phyloP scores from a whole-genome alignment of 2,797 vertebrate species.

The Sebastes cheni region DNA sequence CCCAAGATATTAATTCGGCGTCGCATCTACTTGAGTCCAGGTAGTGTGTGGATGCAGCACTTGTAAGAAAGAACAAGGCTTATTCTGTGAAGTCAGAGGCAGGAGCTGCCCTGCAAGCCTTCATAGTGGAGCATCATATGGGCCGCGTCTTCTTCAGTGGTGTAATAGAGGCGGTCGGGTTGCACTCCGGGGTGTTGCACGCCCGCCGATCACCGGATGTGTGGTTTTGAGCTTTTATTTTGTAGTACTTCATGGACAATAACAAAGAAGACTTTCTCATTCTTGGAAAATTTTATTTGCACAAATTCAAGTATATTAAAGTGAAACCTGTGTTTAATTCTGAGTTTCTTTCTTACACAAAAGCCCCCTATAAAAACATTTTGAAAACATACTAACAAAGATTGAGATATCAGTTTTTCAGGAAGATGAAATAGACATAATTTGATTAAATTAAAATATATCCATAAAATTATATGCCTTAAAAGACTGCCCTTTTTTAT shows the following conservation, averaged over 20 bases:
- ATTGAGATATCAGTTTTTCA: too few species aligned
- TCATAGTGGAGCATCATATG: slow-evolving; percentile 68
- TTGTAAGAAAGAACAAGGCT: slow-evolving; percentile 56
- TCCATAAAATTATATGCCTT: too few species aligned
- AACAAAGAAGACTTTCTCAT: too few species aligned
- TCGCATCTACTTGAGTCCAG: slow-evolving; percentile 79
- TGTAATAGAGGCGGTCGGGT: not conserved
- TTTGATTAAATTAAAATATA: too few species aligned
- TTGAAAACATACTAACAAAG: too few species aligned
- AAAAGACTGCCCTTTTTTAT: too few species aligned
- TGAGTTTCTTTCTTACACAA: too few species aligned
- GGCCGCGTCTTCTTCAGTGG: slow-evolving; percentile 38
- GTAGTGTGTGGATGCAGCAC: slow-evolving; percentile 39
- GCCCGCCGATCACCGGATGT: not conserved
- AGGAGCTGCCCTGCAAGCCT: slow-evolving; percentile 69
- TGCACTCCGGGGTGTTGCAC: not conserved
- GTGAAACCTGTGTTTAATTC: too few species aligned
- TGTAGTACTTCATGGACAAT: not conserved
- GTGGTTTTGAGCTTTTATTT: not conserved
- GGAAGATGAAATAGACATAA: too few species aligned
- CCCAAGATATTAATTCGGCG: slow-evolving; percentile 78
- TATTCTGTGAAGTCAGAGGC: slow-evolving; percentile 68
- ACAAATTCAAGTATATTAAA: too few species aligned
- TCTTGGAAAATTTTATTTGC: too few species aligned
- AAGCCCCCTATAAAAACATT: too few species aligned